Base-by-base conservation (phyloP, 2,797 vertebrate genomes). In the Sciurus vulgaris region DNA sequence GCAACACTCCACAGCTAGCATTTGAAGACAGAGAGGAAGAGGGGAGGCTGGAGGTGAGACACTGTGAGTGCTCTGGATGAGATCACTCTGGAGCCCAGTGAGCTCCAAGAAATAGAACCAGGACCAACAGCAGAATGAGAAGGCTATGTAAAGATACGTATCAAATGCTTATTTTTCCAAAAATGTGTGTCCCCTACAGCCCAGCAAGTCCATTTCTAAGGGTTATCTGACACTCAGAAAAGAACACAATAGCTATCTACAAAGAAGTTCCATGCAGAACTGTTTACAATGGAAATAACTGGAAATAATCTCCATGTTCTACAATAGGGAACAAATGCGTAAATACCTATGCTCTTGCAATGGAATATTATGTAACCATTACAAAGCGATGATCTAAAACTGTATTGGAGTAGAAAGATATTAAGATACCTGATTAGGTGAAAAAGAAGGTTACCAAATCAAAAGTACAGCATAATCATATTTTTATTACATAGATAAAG, bases 181-280 rank as follows among this genome's bases (percentile, higher is more conserved):
- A 82, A 76, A 49, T 24, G 15, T 28, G 30, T 35, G 11, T 77
- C 33, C 67, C 89, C 49, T 78, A 65, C 7, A 92, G 72, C 41
- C 24, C 47, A 94, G 33, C 13, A 63, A 81, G 67, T 89, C 59
- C 65, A 59, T 91, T 93, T 83, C 84, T 81, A 54, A 47, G 12
- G 38, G 12, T 97, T 92, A 94, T 83, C 89, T 92, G 84, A 67
- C 89, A 77, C 79, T 89, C 41, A 61, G 30, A 92, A 9, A 85
- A 88, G 69, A 41, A 33, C 41, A 82, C 70, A 82, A 26, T 79
- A 11, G 79, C 85, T 95, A 90, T 74, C 90, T 77, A 83, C 35
- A 89, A 93, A 94, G 86, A 93, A 84, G 35, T 91, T 82, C 65
- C 56, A 70, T 28, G 26, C 61, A 89, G 76, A 89, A n/a, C 67